Evolutionary conservation across 2,888 invertebrate species (phyloP).

Genomic region (Pardosa pseudoannulata): DNA sequence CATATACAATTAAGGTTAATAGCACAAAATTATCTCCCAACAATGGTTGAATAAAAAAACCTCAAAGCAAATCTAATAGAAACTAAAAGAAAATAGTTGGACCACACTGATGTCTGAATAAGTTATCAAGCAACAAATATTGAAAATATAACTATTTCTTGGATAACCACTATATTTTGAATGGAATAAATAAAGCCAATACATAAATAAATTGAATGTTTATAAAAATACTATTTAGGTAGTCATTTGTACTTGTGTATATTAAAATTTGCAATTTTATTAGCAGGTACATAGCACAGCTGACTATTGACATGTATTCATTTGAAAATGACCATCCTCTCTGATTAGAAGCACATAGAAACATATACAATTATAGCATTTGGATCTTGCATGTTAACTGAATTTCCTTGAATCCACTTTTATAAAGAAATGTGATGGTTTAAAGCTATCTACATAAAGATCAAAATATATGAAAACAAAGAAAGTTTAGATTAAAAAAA

Average conservation of each 20-base stretch:
- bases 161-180: neutral
- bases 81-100: too few relatives aligned
- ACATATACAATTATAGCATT: neutral
- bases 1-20: too few relatives aligned
- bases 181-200: neutral
- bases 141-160: neutral
- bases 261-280: slow-evolving; percentile 25
- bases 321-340: neutral
- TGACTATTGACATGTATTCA: neutral
- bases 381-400: neutral
- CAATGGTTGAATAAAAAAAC: too few relatives aligned
- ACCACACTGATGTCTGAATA: neutral
- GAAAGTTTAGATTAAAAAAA: too few relatives aligned
- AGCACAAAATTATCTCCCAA: too few relatives aligned
- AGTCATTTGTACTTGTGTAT: slow-evolving; percentile 55
- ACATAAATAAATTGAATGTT: slow-evolving; percentile 19
- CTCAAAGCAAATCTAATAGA: too few relatives aligned
- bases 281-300: slow-evolving; percentile 41
- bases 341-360: neutral
- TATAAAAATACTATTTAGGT: slow-evolving; percentile 65
- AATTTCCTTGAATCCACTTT: neutral
- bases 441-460: too few relatives aligned
- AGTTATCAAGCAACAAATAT: neutral
- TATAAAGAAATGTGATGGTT: too few relatives aligned
- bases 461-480: too few relatives aligned